Evolutionary conservation across 2,797 vertebrate species (phyloP), one percentile per base, ranked within the genome.

Genomic region (Leuciscus waleckii): DNA sequence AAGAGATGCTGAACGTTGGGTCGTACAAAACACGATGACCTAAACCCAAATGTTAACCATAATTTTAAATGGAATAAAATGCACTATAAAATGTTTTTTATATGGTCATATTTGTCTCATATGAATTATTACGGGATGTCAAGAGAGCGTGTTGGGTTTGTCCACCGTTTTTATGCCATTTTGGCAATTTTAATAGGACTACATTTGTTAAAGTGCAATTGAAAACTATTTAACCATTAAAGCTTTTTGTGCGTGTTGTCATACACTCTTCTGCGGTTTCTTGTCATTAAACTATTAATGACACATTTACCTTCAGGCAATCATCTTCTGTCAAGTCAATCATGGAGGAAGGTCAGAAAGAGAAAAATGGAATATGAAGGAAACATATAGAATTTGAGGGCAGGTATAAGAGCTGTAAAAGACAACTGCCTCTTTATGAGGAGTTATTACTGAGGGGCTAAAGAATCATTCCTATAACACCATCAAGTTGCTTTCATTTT

Each of bases 381-480:
- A 54, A 83, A 69, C 65, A 61, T 71, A n/a, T 74, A 67, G 74
- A 83, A 49, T 65, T 75, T 41, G 14, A 82, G 54, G 14, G 37
- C 41, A 46, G 61, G 16, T 78, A 73, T 35, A 74, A 77, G 43
- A 76, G 21, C 32, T 75, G 79, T 84, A 54, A 85, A 89, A 79
- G 68, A 65, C 73, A 77, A 78, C 82, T 77, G 21, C 43, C 65
- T 73, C 65, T 83, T 87, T 73, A 87, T n/a, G 77, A 58, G 85
- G 43, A 78, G 11, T 29, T 19, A 39, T 43, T 63, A 21, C 16
- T 70, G 41, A 65, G 6, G 21, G 32, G 16, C 7, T 56, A 61
- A 86, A 14, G 7, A 71, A 58, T 58, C 37, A 70, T 19, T 54
- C 41, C 71, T 26, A 85, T 77, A 83, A 87, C 73, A 54, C 70